Evolutionary conservation across 1,140 invertebrate genomes (phyloP).

Genomic region (Leptinotarsa texana): DNA sequence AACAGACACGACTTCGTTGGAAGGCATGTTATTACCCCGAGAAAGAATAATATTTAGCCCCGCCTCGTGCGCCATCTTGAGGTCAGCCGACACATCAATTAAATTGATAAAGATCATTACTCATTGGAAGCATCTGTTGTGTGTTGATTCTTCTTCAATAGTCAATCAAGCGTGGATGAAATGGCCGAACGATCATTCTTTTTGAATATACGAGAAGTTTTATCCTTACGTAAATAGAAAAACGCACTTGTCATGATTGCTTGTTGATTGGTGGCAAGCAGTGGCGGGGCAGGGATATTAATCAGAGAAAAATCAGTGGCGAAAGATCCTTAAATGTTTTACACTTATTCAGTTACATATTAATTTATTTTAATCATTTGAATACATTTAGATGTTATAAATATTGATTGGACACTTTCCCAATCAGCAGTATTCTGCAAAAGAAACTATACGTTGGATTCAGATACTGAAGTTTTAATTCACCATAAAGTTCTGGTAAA

Average conservation of each 20-base stretch:
- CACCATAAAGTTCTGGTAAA: no score
- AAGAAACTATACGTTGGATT: no score
- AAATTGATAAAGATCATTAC: slow-evolving; percentile 50
- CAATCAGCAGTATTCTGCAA: no score
- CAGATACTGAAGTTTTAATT: no score
- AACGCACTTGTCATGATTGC: slow-evolving; percentile 19
- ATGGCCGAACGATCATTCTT: slow-evolving; percentile 28
- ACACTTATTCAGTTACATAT: no score
- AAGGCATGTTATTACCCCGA: not conserved
- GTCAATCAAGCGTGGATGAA: slow-evolving; percentile 39
- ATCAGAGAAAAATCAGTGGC: not conserved
- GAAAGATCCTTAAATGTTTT: no score
- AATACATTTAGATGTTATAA: no score
- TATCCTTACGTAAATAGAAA: slow-evolving; percentile 17
- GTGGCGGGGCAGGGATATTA: not conserved
- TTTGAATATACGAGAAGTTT: slow-evolving; percentile 16
- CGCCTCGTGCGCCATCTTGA: slow-evolving; percentile 44
- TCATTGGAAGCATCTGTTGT: slow-evolving; percentile 47
- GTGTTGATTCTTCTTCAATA: slow-evolving; percentile 40
- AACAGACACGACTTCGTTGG: no score
- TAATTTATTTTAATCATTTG: no score
- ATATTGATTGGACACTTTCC: no score
- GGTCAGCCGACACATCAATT: slow-evolving; percentile 43
- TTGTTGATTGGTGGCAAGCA: slow-evolving; percentile 9
- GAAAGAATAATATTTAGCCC: slow-evolving; percentile 13